A percentile compares a stretch with the other conserved stretches of the same genome.
These are phyloP conservation scores for Oegoconia quadripuncta DNA, from an alignment of 2,888 invertebrate species.

Conservation along the genomic window DNA sequence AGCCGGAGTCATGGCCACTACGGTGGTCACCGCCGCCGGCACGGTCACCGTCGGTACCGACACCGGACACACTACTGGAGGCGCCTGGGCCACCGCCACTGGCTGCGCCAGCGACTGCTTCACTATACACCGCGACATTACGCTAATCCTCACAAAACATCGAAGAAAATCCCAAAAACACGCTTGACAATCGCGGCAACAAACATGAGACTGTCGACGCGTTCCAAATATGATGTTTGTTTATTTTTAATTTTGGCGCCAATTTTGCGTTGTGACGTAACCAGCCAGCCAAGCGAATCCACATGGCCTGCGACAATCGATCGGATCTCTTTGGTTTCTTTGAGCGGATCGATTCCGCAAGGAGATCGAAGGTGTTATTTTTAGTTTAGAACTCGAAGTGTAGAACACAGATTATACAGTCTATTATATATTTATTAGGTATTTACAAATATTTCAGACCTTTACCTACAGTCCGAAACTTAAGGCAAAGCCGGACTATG, in stretches of 20 bases:
- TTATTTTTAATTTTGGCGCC: conserved; percentile 78
- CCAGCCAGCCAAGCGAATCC: conserved; percentile 50
- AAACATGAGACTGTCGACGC: conserved; percentile 72
- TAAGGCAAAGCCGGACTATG: too few relatives aligned
- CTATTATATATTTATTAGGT: too few relatives aligned
- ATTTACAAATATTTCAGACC: too few relatives aligned
- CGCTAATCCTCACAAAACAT: conserved; percentile 28
- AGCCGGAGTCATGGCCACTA: conserved; percentile 15
- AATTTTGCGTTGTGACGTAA: conserved; percentile 54
- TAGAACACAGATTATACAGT: too few relatives aligned
- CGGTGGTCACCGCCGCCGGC: conserved; percentile 32
- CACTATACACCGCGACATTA: conserved; percentile 72
- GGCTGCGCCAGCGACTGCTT: conserved; percentile 66
- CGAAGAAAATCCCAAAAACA: conserved; percentile 29
- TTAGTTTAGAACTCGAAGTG: too few relatives aligned
- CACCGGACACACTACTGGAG: conserved; percentile 25
- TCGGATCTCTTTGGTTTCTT: conserved; percentile 7
- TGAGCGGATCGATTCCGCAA: too few relatives aligned
- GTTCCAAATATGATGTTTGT: conserved; percentile 74
- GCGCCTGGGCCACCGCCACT: conserved; percentile 31
- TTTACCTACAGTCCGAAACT: too few relatives aligned
- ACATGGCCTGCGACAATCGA: conserved; percentile 22
- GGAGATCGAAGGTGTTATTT: too few relatives aligned
- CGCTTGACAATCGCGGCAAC: conserved; percentile 52
- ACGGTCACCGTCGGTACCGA: conserved; percentile 24